Evolutionary conservation across 2,797 vertebrate genomes (phyloP).

Genomic region (Macroramphosus scolopax): DNA sequence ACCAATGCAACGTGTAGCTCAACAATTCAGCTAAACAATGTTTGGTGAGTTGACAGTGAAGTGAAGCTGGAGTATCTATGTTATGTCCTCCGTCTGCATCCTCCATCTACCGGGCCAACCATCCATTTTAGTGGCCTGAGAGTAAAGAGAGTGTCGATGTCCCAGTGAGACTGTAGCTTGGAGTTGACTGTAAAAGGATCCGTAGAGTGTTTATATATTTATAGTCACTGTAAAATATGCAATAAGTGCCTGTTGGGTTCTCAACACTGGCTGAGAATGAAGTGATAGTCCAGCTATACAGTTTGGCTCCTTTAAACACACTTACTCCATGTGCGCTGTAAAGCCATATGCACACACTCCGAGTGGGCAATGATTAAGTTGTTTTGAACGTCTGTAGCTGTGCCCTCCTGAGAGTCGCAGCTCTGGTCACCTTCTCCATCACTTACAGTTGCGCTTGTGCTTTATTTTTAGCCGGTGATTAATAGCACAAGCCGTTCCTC

Average conservation of each 20-base stretch:
- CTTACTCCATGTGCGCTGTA: too few species aligned
- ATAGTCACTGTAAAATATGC: conserved; percentile 43
- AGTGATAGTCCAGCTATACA: conserved; percentile 17
- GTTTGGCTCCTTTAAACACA: conserved; percentile 27
- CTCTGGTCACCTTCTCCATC: conserved; percentile 58
- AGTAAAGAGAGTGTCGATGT: too few species aligned
- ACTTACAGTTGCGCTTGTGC: conserved; percentile 22
- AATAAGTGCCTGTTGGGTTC: conserved; percentile 43
- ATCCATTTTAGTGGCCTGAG: too few species aligned
- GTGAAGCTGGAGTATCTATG: conserved; percentile 54
- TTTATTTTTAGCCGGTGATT: conserved; percentile 64
- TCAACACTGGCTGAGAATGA: conserved; percentile 16
- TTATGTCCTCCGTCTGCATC: too few species aligned
- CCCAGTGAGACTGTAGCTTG: conserved; percentile 13
- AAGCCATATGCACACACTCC: conserved; percentile 11
- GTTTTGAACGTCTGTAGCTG: too few species aligned
- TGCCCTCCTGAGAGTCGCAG: conserved; percentile 41
- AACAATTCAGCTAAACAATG: conserved; percentile 43
- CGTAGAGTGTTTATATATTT: conserved; percentile 27
- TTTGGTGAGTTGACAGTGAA: conserved; percentile 31
- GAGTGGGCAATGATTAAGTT: conserved; percentile 37
- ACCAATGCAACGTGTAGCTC: conserved; percentile 47
- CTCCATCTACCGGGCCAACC: conserved; percentile 5
- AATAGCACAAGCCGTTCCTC: conserved; percentile 37
- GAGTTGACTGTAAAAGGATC: conserved; percentile 20